Percentiles rank a stretch among this genome's conserved stretches.
Evolutionary conservation across 2,113 vertebrate species (phyloP).

Genomic region (Hemiscyllium ocellatum): DNA sequence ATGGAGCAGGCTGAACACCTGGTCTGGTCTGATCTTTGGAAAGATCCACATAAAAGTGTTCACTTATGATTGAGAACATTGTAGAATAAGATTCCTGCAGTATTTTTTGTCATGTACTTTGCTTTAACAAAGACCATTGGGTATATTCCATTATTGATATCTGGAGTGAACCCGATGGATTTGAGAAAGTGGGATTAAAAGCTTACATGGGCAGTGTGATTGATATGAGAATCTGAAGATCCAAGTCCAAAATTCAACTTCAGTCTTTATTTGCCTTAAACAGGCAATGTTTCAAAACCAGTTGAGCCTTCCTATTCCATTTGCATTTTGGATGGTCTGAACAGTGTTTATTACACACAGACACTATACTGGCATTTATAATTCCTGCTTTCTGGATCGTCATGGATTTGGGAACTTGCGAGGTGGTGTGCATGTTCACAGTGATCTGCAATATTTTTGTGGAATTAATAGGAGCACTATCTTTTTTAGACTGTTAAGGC

Average conservation of each 20-base stretch:
- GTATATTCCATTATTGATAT: no score
- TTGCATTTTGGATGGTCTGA: background rate
- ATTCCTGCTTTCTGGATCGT: background rate
- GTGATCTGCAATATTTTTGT: background rate
- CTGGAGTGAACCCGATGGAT: no score
- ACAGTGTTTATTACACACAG: background rate
- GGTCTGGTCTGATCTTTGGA: no score
- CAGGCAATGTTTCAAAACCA: background rate
- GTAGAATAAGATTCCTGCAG: no score
- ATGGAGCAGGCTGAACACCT: no score
- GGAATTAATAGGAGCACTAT: background rate
- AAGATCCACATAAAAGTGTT: no score
- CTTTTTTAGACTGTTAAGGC: background rate
- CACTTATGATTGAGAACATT: no score
- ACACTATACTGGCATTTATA: background rate
- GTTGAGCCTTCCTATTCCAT: background rate
- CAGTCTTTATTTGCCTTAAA: background rate
- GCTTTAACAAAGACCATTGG: no score
- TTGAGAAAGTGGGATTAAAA: no score
- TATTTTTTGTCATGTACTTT: no score
- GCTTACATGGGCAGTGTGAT: background rate
- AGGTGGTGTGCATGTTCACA: background rate
- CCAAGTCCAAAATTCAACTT: background rate
- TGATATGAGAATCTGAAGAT: background rate
- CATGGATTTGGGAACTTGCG: background rate